Base-by-base conservation (phyloP, 2,113 vertebrate species). In the Pseudois nayaur region DNA sequence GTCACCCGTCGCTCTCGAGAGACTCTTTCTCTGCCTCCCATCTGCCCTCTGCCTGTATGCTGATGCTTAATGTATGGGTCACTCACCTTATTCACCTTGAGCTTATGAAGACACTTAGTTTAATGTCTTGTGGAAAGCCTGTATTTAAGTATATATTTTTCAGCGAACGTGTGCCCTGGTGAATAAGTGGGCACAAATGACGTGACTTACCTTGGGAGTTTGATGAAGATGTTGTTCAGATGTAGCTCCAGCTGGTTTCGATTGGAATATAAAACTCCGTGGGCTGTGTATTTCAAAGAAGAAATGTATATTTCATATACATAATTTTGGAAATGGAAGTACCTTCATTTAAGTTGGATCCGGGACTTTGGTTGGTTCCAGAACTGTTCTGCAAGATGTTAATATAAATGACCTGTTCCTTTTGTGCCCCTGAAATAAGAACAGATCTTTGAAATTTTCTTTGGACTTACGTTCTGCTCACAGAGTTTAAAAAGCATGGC, bases 221-320 rank as follows among this genome's bases (percentile, higher is more conserved):
- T 97, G 25, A 76, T 59, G 50, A 93, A 95, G 45, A 33, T 90
- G 97, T 95, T 97, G 36, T 97, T 98, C 92, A 92, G 76, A 64
- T 59, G 96, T 14, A 87, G 89, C 96, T 97, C 52, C 89, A 97
- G 23, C 36, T 93, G 29, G 48, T 94, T 52, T 50, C 81, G 40
- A 81, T 81, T 84, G 71, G 54, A 87, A 84, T 86, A n/a, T 90
- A 90, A 92, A 97, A 71, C 76, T 76, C 43, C 91, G 5, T 97
- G 96, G 92, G 79, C 0, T 21, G 6, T 98, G 78, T 95, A 83
- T 1, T 25, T 86, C 95, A 93, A 14, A 98, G 79, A 86, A 97
- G 64, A 97, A 79, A 84, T 94, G 87, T 52, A 79, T 91, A 79
- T 91, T 82, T 91, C 67, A 84, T 87, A 7, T 48, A 78, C 48